A percentile compares a stretch with the other conserved stretches of the same genome.
These are phyloP conservation scores for Acanthurus tractus DNA, from an alignment of 2,797 vertebrate species.

Conservation along the genomic window DNA sequence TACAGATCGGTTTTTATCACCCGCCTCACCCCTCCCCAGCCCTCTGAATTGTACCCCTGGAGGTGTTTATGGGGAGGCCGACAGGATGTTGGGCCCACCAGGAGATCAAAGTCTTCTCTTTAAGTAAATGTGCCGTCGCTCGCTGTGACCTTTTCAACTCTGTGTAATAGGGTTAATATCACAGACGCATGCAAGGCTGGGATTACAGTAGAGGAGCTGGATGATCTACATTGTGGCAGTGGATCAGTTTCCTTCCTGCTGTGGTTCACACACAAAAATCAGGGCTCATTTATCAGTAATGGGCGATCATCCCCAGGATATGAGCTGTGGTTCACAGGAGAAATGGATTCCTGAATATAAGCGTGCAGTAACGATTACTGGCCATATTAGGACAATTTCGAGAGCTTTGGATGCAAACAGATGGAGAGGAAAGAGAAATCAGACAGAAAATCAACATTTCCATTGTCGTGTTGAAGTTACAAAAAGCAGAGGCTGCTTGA, in stretches of 20 bases:
- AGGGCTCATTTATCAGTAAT: constrained; percentile 47
- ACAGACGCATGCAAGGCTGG: constrained; percentile 72
- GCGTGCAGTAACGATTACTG: constrained; percentile 6
- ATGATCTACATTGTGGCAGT: constrained; percentile 44
- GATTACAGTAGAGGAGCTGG: constrained; percentile 70
- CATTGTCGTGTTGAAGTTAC: neutral
- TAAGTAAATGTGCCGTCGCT: constrained; percentile 78
- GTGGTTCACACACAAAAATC: constrained; percentile 54
- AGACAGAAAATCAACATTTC: neutral
- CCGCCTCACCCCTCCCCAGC: constrained; percentile 48
- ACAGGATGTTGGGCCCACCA: constrained; percentile 87
- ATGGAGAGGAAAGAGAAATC: neutral
- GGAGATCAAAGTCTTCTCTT: constrained; percentile 84
- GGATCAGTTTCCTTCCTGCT: constrained; percentile 67
- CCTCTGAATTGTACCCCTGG: constrained; percentile 78
- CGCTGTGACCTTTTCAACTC: constrained; percentile 85
- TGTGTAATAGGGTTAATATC: constrained; percentile 68
- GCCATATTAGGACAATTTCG: constrained; percentile 10
- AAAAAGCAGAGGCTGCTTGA: constrained; percentile 26
- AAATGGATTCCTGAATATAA: constrained; percentile 28
- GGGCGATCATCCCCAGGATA: constrained; percentile 37
- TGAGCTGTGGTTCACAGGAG: constrained; percentile 26
- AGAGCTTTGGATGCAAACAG: constrained; percentile 6
- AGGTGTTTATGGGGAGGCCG: constrained; percentile 86
- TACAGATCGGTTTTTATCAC: constrained; percentile 74